Base-by-base conservation (phyloP, 1,140 invertebrate species). In the Drosophila quadrilineata region DNA sequence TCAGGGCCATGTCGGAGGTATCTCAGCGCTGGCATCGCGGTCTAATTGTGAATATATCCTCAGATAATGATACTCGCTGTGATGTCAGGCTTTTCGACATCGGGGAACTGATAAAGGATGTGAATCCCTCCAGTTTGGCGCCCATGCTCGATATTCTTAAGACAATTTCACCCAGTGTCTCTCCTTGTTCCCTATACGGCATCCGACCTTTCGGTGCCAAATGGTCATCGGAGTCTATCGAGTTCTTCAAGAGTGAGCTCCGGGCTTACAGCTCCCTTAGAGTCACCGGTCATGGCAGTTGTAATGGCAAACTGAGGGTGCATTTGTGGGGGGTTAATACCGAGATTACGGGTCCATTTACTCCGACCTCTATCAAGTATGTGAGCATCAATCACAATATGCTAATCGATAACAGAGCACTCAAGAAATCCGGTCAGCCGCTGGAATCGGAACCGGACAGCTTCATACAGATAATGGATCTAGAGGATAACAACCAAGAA, bases 1-100 rank as follows among this genome's bases (percentile, higher is more conserved):
- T 56, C 1, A 35, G 33, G 9, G 64, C 77, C 0, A 9, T 38
- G 5, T 17, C 6, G 1, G 77, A 84, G 29, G 12, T 21, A 2
- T 21, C 62, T 4, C 0, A n/a, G 0, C 29, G 49, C 3, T 82
- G 76, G 76, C 64, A 82, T 46, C 76, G 76, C 12, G 76, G 56
- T 1, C 2, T 31, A 0, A 35, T 82, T n/a, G 36, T 29, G 1
- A 5, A 14, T 3, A 21, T 54, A 2, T n/a, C 26, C 3, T 0
- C 24, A 2, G 9, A 3, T 6, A 26, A 14, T 1, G 22, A 9
- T 9, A 6, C 17, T 2, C 0, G 1, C 10, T 80, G 58, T 26
- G 33, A 60, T 17, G 50, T 82, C 0, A 59, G 57, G 2, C 16
- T 82, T 10, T 38, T 72, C 3, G 76, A 82, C 5, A 43, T 73